These are phyloP conservation scores for Argentina silus DNA, from an alignment of 2,797 vertebrate species.

Conservation along the genomic window DNA sequence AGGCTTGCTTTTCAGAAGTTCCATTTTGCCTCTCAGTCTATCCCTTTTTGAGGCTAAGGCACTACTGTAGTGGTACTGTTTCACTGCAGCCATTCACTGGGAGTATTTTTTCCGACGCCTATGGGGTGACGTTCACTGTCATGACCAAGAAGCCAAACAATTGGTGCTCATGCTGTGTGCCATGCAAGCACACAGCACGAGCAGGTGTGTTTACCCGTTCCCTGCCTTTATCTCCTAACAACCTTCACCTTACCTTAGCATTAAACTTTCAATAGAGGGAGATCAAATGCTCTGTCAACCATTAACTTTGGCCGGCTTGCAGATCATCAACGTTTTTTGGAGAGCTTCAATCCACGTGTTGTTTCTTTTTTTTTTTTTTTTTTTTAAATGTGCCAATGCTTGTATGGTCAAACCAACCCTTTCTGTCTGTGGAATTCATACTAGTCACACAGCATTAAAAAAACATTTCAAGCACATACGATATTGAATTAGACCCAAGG, in stretches of 20 bases:
- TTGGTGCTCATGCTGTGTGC: slow-evolving; percentile 24
- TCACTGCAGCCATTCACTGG: slow-evolving; percentile 5
- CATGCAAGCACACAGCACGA: slow-evolving; percentile 17
- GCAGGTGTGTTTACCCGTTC: slow-evolving; percentile 45
- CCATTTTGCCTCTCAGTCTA: neutral
- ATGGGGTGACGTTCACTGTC: slow-evolving; percentile 52
- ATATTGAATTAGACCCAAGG: slow-evolving; percentile 3
- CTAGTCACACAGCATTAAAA: neutral
- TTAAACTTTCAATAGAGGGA: slow-evolving; percentile 35
- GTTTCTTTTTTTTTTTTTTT: neutral
- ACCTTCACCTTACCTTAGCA: slow-evolving; percentile 67
- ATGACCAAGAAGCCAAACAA: slow-evolving; percentile 33
- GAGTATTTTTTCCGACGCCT: slow-evolving; percentile 6
- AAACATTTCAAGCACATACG: neutral
- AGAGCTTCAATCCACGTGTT: slow-evolving; percentile 9
- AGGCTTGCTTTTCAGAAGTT: neutral
- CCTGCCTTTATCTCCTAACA: slow-evolving; percentile 56
- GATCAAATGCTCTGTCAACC: slow-evolving; percentile 64
- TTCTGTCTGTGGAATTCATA: neutral
- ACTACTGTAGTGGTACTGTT: neutral
- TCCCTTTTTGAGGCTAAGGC: neutral
- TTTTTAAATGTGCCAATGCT: neutral
- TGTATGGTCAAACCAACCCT: neutral
- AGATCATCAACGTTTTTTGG: slow-evolving; percentile 27
- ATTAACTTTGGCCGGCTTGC: slow-evolving; percentile 58